Base-by-base conservation (phyloP, 2,888 invertebrate genomes). In the Monopis laevigella region DNA sequence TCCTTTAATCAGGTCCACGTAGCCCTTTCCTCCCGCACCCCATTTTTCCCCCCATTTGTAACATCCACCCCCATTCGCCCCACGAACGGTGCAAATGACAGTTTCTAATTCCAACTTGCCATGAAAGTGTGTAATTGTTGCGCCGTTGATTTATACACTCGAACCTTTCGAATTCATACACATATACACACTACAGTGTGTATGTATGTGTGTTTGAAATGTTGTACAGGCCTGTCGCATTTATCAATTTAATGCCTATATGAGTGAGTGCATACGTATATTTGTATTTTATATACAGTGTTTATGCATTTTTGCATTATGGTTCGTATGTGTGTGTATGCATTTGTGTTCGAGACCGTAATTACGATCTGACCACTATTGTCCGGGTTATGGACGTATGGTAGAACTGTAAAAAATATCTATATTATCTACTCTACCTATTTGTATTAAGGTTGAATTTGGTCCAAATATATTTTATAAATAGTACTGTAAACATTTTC, bases 61-160 rank as follows among this genome's bases (percentile, higher is more conserved):
- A 56, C 58, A 56, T 50, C 53, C 58, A 57, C 55, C 49, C 51
- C 47, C 35, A 38, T 30, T 16, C 57, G 53, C 59, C 69, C 73
- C 71, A 67, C 67, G 69, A 74, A 78, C 68, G 77, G 74, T 81
- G 82, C 80, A 81, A 82, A 81, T 81, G 82, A 81, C 82, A 81
- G 81, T 82, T 82, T 80, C 81, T 81, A 82, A 82, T 82, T 82
- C 81, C 74, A 75, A 77, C 74, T 80, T 78, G 80, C 77, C 81
- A 80, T 78, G 80, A 77, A 78, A 81, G 78, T 82, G 80, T 81
- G 81, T 80, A 82, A 82, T 81, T 81, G 81, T 80, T 75, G 78
- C 65, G 63, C 62, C 63, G 75, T 68, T 78, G 78, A 80, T 80
- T 80, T 80, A 80, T 80, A 80, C 65, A 77, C 67, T 73, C 56